phyloP scores from a whole-genome alignment of 2,888 invertebrate genomes.

The Anarsia innoxiella region DNA sequence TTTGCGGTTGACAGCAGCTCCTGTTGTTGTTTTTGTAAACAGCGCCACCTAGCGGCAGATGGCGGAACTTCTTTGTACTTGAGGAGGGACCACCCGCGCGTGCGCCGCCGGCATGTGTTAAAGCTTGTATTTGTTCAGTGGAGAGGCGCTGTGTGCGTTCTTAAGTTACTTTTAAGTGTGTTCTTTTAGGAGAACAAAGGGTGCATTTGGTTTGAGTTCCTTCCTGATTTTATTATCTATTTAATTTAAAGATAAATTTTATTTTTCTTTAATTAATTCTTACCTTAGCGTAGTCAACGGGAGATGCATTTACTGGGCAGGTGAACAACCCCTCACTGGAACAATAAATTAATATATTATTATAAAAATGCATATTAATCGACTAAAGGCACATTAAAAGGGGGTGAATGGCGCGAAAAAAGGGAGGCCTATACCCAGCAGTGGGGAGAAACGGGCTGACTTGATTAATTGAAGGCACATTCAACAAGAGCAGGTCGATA shows the following conservation, averaged over 20 bases:
- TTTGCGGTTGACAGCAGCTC: slow-evolving; percentile 16
- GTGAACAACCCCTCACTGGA: slow-evolving; percentile 79
- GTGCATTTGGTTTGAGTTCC: background rate
- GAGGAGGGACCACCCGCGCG: slow-evolving; percentile 36
- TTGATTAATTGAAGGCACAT: too few species aligned
- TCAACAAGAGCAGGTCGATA: too few species aligned
- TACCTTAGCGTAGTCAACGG: slow-evolving; percentile 79
- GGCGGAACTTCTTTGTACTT: slow-evolving; percentile 30
- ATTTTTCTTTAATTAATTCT: slow-evolving; percentile 23
- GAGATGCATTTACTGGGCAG: slow-evolving; percentile 77
- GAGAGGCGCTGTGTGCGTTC: background rate
- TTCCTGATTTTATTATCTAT: background rate
- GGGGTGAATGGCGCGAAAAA: too few species aligned
- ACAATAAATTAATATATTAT: slow-evolving; percentile 50
- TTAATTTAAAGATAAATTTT: background rate
- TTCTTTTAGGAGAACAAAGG: background rate
- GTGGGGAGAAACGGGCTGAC: too few species aligned
- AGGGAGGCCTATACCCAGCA: too few species aligned
- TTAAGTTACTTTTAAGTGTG: background rate
- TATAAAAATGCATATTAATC: too few species aligned
- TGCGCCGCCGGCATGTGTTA: too few species aligned
- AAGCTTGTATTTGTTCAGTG: too few species aligned
- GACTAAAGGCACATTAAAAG: too few species aligned
- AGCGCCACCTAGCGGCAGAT: slow-evolving; percentile 54
- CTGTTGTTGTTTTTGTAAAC: slow-evolving; percentile 23